These are phyloP conservation scores for Mesocricetus auratus DNA, from an alignment of 2,113 vertebrate species.

Conservation along the genomic window DNA sequence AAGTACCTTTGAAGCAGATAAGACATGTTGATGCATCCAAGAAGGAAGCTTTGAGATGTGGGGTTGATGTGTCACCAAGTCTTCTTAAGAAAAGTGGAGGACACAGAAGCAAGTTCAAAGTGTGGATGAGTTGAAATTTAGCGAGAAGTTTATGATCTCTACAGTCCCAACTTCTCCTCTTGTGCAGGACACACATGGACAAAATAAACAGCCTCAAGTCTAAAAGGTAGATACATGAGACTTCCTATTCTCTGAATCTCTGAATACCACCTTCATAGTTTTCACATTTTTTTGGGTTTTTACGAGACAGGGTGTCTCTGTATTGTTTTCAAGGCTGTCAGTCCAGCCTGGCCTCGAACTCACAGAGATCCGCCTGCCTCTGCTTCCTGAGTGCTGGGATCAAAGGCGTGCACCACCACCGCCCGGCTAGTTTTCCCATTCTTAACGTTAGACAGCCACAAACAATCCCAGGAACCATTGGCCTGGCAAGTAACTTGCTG, in stretches of 20 bases:
- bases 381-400: too few relatives aligned
- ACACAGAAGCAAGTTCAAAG: neutral
- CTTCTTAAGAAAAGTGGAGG: neutral
- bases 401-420: too few relatives aligned
- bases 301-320: too few relatives aligned
- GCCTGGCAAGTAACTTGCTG: neutral
- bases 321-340: too few relatives aligned
- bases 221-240: neutral
- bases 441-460: neutral
- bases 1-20: neutral
- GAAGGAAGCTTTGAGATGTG: neutral
- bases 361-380: too few relatives aligned
- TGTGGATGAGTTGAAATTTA: neutral
- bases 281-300: too few relatives aligned
- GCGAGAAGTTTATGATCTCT: neutral
- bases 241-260: neutral
- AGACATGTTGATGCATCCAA: neutral
- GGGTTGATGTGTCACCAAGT: fast-evolving
- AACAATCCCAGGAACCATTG: neutral
- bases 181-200: neutral
- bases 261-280: neutral
- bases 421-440: neutral
- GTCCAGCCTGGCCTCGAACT: too few relatives aligned
- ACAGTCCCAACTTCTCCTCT: neutral
- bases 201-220: neutral